These are phyloP conservation scores for Actias luna DNA, from an alignment of 2,888 invertebrate species.

Conservation along the genomic window DNA sequence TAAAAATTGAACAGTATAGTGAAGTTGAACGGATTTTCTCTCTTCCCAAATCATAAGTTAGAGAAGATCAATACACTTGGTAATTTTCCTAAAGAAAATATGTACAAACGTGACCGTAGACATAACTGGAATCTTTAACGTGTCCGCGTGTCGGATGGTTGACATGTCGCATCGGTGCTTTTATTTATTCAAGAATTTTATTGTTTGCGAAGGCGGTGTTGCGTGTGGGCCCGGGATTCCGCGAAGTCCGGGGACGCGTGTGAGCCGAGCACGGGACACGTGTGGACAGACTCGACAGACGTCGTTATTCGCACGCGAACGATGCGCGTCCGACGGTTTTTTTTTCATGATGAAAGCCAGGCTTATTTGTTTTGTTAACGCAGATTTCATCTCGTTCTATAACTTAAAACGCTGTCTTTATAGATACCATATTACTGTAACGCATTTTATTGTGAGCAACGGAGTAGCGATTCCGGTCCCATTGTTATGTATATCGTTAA, in stretches of 20 bases:
- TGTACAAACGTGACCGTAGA: background rate
- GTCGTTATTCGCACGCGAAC: slow-evolving; percentile 12
- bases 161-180: slow-evolving; percentile 23
- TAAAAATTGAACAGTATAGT: too few species aligned
- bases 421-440: background rate
- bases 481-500: too few species aligned
- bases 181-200: slow-evolving; percentile 33
- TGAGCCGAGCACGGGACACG: slow-evolving; percentile 12
- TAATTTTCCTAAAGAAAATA: background rate
- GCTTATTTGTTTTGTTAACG: background rate
- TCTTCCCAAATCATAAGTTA: too few species aligned
- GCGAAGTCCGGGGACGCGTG: slow-evolving; percentile 39
- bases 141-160: slow-evolving; percentile 15
- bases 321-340: background rate
- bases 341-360: background rate
- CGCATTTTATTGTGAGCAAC: too few species aligned
- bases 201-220: slow-evolving; percentile 33
- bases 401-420: background rate
- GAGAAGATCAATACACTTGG: background rate
- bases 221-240: slow-evolving; percentile 42
- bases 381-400: background rate
- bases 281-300: slow-evolving; percentile 10
- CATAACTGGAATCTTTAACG: slow-evolving; percentile 21
- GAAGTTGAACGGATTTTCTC: too few species aligned
- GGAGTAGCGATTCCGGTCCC: too few species aligned